phyloP scores from a whole-genome alignment of 2,113 vertebrate species.

The Pantherophis guttatus region DNA sequence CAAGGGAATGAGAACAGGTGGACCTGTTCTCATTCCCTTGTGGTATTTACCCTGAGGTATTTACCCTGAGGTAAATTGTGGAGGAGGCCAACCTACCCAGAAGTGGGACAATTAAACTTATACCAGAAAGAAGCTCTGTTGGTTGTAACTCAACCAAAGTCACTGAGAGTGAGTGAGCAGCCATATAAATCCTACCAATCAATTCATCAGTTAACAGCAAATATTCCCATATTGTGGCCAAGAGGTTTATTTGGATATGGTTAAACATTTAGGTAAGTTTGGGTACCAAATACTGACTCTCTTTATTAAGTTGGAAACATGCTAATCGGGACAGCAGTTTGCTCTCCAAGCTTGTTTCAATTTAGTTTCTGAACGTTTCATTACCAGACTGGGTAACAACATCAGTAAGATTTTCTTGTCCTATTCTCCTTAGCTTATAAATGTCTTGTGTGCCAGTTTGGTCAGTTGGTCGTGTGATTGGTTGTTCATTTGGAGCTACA shows the following conservation, averaged over 20 bases:
- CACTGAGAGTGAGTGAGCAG: not conserved
- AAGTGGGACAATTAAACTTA: not conserved
- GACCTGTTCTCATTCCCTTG: not conserved
- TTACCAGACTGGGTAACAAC: no score
- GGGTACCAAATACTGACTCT: not conserved
- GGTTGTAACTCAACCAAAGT: not conserved
- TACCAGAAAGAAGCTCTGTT: not conserved
- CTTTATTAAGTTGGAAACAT: not conserved
- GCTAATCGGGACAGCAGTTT: not conserved
- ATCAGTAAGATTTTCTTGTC: no score
- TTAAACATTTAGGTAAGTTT: not conserved
- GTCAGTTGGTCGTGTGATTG: no score
- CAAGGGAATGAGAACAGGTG: not conserved
- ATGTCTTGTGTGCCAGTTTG: no score
- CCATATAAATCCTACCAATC: not conserved
- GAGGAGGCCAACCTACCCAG: not conserved
- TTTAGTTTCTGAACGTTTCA: no score
- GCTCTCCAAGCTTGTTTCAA: no score
- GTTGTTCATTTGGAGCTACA: no score
- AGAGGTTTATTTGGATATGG: not conserved
- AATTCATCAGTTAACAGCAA: not conserved
- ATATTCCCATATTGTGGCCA: not conserved
- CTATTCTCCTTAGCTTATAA: no score
- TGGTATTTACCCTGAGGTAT: no score
- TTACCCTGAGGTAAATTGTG: not conserved